phyloP scores from a whole-genome alignment of 2,888 invertebrate genomes.

The Drosophila infuscata region DNA sequence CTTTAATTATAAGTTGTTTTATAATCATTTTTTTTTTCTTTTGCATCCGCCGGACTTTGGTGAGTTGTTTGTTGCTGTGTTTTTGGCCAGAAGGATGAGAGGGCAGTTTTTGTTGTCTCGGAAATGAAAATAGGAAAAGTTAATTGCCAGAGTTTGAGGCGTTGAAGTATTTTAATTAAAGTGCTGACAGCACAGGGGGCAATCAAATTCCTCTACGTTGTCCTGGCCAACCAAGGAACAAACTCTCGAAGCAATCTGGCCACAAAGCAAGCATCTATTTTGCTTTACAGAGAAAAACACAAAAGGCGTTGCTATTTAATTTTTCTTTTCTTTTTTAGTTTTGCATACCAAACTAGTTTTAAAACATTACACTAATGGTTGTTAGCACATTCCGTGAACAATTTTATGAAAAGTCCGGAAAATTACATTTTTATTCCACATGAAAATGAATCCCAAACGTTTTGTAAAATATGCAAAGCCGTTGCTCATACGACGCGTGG shows the following conservation, averaged over 20 bases:
- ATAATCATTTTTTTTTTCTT: constrained; percentile 28
- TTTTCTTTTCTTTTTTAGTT: neutral
- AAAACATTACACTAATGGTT: neutral
- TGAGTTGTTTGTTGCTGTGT: constrained; percentile 21
- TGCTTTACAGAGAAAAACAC: neutral
- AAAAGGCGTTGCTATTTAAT: neutral
- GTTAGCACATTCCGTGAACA: neutral
- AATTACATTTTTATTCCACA: neutral
- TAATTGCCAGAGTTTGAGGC: constrained; percentile 36
- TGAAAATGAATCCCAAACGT: constrained; percentile 19
- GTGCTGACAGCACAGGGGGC: constrained; percentile 38
- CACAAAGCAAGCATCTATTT: neutral
- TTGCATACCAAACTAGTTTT: neutral
- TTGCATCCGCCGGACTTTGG: constrained; percentile 22
- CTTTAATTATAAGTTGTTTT: constrained; percentile 73
- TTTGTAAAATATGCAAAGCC: constrained; percentile 39
- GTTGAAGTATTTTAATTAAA: constrained; percentile 72
- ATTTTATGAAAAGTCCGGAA: neutral
- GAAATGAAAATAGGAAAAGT: constrained; percentile 71
- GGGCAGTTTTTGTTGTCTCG: constrained; percentile 39
- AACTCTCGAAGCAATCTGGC: constrained; percentile 1
- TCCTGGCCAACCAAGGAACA: constrained; percentile 21
- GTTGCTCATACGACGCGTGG: constrained; percentile 47
- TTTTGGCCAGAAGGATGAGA: constrained; percentile 18
- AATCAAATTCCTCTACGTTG: constrained; percentile 37